phyloP scores from a whole-genome alignment of 2,888 invertebrate genomes.

The Dorcus hopei region DNA sequence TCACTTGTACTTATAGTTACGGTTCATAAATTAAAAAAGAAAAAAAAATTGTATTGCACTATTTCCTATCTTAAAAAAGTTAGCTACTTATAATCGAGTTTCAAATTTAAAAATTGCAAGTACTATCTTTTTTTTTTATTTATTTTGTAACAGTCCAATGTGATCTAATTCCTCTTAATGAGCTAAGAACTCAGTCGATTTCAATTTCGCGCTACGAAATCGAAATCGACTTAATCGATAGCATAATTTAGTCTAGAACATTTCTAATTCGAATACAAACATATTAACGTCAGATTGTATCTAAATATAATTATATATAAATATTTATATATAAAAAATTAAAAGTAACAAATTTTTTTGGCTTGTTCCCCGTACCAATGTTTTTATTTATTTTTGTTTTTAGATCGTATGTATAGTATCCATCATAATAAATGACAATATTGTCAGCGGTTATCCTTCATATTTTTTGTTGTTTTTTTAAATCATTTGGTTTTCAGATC shows the following conservation, averaged over 20 bases:
- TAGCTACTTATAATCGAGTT: not conserved
- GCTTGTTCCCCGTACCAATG: constrained; percentile 78
- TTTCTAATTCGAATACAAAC: constrained; percentile 19
- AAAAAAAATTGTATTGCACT: constrained; percentile 15
- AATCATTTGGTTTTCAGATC: constrained; percentile 2
- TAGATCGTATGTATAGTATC: constrained; percentile 28
- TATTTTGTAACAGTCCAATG: constrained; percentile 17
- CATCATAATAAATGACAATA: constrained; percentile 36
- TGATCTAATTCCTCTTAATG: constrained; percentile 11
- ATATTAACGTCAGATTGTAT: constrained; percentile 41
- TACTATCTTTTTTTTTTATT: constrained; percentile 1
- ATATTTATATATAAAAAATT: constrained; percentile 52
- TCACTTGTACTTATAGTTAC: constrained; percentile 4
- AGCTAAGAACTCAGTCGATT: not conserved
- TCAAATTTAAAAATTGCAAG: constrained; percentile 9
- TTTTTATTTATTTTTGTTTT: constrained; percentile 9
- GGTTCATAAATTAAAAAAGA: not conserved
- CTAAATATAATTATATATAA: constrained; percentile 50
- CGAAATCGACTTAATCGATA: not conserved
- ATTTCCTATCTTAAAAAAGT: not conserved
- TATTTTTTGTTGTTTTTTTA: constrained; percentile 6
- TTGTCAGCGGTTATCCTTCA: constrained; percentile 16
- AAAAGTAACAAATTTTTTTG: constrained; percentile 74
- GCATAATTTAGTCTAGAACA: constrained; percentile 6
- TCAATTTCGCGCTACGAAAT: not conserved